A percentile compares a stretch with the other conserved stretches of the same genome.
These are phyloP conservation scores for Silurus meridionalis DNA, from an alignment of 2,113 vertebrate genomes.

Conservation along the genomic window DNA sequence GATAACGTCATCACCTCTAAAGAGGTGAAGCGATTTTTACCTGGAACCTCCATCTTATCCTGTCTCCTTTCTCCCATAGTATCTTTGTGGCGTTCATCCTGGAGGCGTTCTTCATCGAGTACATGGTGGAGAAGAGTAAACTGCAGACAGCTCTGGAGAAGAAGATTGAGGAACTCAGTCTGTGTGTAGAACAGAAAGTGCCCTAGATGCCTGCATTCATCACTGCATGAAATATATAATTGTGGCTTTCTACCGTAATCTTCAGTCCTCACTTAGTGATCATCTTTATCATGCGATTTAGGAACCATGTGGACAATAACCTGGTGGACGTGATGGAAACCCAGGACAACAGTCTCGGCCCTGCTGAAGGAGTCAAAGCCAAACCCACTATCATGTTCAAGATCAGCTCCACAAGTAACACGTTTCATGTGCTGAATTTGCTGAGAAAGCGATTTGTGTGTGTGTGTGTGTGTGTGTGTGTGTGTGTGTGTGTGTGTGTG, in stretches of 20 bases:
- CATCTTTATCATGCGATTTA: slow-evolving; percentile 54
- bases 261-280: background rate
- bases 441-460: background rate
- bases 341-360: slow-evolving; percentile 63
- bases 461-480: background rate
- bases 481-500: background rate
- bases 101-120: slow-evolving; percentile 94
- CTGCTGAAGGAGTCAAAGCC: slow-evolving; percentile 56
- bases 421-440: background rate
- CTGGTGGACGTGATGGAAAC: slow-evolving; percentile 79
- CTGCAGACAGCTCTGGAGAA: slow-evolving; percentile 89
- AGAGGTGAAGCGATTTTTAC: background rate
- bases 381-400: slow-evolving; percentile 77
- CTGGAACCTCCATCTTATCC: background rate
- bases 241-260: background rate
- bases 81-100: slow-evolving; percentile 92
- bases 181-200: slow-evolving; percentile 83
- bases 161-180: slow-evolving; percentile 89
- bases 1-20: background rate
- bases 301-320: slow-evolving; percentile 74
- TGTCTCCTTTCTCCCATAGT: slow-evolving; percentile 62
- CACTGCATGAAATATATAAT: background rate
- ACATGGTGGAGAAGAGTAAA: slow-evolving; percentile 86
- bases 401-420: slow-evolving; percentile 86
- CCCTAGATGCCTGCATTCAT: background rate